These are phyloP conservation scores for Nothocercus nigrocapillus DNA, from an alignment of 2,113 vertebrate genomes.

Conservation along the genomic window DNA sequence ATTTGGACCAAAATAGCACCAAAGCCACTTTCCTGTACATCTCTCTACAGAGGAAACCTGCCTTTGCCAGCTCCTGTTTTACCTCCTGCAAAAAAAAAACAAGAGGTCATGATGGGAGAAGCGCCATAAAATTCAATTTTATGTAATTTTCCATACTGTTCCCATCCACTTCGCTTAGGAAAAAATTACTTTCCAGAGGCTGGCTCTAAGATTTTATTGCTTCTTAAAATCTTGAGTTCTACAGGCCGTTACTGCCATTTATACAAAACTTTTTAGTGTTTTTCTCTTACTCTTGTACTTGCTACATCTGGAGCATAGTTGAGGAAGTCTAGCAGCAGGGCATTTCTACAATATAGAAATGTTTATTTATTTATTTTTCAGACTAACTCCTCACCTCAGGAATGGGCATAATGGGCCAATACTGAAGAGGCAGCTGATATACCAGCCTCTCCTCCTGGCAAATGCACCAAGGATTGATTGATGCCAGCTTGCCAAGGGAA, in stretches of 20 bases:
- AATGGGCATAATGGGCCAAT: not conserved
- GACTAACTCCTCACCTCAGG: not conserved
- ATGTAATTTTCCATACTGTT: not conserved
- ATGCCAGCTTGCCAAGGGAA: not conserved
- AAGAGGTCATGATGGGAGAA: accelerated
- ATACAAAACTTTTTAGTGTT: not conserved
- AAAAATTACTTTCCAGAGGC: not conserved
- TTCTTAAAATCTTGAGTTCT: not conserved
- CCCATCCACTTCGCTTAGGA: not conserved
- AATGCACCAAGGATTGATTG: constrained; percentile 15
- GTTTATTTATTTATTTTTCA: not conserved
- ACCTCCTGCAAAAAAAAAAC: not conserved
- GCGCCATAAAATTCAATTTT: not conserved
- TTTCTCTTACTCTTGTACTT: not conserved
- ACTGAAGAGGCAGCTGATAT: not conserved
- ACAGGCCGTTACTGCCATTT: not conserved
- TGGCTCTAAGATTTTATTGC: not conserved
- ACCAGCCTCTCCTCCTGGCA: not conserved
- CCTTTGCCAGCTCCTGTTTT: constrained; percentile 34
- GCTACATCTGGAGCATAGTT: not conserved
- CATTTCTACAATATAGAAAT: not conserved
- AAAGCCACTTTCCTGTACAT: not conserved
- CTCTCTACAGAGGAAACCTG: not conserved
- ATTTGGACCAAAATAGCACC: constrained; percentile 34
- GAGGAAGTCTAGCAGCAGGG: not conserved